Evolutionary conservation across 2,888 invertebrate genomes (phyloP), one percentile per base, ranked within the genome.

Genomic region (Phymatocera aterrima): DNA sequence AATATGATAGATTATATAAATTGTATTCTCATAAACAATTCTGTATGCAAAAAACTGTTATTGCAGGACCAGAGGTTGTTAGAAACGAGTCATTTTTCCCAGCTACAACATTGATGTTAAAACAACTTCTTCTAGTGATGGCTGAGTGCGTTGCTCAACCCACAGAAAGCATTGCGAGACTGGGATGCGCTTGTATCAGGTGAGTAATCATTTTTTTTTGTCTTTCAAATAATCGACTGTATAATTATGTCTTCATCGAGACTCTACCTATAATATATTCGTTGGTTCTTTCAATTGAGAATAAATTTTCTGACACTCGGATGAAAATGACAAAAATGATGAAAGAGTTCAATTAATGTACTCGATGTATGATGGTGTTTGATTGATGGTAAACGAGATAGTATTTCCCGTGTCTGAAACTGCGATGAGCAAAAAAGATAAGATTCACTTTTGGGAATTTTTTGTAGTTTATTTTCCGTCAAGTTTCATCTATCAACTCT

Each of bases 81-180:
- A 84, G 86, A 24, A 87, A 88, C 79, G 88, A 89, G n/a, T 72
- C 80, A 12, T 85, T 85, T 57, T 70, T 89, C 3, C 84, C 91
- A 15, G 92, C 93, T 80, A 91, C 91, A 18, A 96, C 96, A 40
- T 92, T 97, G 87, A 96, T 98, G 88, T 90, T 98, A 77, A 96
- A 97, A 87, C 97, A 98, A 90, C 91, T 97, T 64, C 93, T 98
- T 81, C 91, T 97, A 48, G 95, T 98, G 80, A 93, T 98, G 86
- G 96, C 96, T 31, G 98, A 98, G 91, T 98, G 98, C 90, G 94
- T 97, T 31, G 95, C 97, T 0, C 97, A 97, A 88, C 96, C 97
- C 0, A 95, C 95, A 83, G 98, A 98, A 91, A 95, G 96, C 48
- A 95, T 98, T 75, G 97, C 98, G 0, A 93, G 98, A 83, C 93